Percentiles rank a stretch among this genome's conserved stretches.
Conservation (phyloP, 53 echinoderm and acorn worm genomes). For the Hippasteria phrygiana region DNA sequence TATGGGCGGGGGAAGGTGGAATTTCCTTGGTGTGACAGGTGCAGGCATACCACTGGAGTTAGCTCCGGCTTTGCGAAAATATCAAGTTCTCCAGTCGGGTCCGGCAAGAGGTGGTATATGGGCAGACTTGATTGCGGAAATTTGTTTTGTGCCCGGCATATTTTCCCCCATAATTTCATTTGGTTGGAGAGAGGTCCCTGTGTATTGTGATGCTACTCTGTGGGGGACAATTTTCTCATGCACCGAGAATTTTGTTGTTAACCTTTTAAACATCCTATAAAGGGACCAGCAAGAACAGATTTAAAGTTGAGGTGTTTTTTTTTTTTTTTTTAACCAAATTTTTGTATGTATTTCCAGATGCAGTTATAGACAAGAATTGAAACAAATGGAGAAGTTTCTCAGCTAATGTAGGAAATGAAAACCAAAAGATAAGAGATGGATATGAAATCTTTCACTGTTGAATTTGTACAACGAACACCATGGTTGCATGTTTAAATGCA, state of each 20-base stretch:
- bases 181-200: slow-evolving; percentile 19
- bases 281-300: not conserved
- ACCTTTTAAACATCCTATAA: slow-evolving; percentile 4
- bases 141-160: slow-evolving; percentile 55
- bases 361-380: too few relatives aligned
- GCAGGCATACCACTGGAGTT: slow-evolving; percentile 62
- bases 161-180: slow-evolving; percentile 52
- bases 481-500: too few relatives aligned
- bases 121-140: slow-evolving; percentile 7
- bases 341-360: too few relatives aligned
- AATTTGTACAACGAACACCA: too few relatives aligned
- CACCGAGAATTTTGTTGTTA: not conserved
- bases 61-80: slow-evolving; percentile 31
- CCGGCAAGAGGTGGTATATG: slow-evolving; percentile 33
- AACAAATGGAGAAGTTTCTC: too few relatives aligned
- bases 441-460: too few relatives aligned
- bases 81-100: slow-evolving; percentile 14
- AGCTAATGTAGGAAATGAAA: too few relatives aligned
- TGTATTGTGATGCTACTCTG: slow-evolving; percentile 23
- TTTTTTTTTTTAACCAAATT: too few relatives aligned
- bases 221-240: slow-evolving; percentile 11
- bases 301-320: not conserved
- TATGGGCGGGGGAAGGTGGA: slow-evolving; percentile 57
- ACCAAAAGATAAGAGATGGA: too few relatives aligned
- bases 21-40: slow-evolving; percentile 57